Percentiles rank a stretch among this genome's conserved stretches.
phyloP scores from a whole-genome alignment of 2,797 vertebrate genomes.

The Steatocranus sp. region DNA sequence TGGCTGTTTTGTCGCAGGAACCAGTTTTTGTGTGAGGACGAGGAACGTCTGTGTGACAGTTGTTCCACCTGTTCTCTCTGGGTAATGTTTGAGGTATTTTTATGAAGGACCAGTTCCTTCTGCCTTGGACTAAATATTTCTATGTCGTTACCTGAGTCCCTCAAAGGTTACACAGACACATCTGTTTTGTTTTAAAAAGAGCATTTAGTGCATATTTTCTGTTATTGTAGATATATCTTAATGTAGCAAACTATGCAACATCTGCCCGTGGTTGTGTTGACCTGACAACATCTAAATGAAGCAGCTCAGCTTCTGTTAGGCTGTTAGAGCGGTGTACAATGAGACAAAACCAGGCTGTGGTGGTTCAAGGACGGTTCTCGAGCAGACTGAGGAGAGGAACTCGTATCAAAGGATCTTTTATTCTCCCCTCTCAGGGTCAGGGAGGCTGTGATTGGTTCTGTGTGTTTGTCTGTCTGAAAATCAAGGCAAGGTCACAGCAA shows the following conservation, averaged over 20 bases:
- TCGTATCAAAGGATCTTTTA: background rate
- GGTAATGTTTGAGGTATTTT: background rate
- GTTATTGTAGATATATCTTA: background rate
- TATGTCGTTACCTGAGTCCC: background rate
- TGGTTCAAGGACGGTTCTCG: background rate
- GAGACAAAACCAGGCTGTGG: background rate
- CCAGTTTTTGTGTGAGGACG: background rate
- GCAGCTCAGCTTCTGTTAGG: background rate
- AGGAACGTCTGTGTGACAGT: background rate
- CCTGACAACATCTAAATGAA: background rate
- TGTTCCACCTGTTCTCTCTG: background rate
- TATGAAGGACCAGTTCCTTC: background rate
- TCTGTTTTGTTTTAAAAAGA: background rate
- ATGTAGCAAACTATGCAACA: background rate
- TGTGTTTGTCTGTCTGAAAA: background rate
- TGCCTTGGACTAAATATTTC: background rate
- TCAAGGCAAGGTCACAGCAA: background rate
- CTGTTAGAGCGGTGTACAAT: background rate
- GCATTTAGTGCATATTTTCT: background rate
- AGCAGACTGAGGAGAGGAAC: background rate
- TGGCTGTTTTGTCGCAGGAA: background rate
- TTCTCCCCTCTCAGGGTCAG: background rate
- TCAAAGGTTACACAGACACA: background rate
- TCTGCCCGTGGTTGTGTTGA: background rate
- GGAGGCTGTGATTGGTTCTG: background rate